Evolutionary conservation across 1,140 invertebrate species (phyloP), one percentile per base, ranked within the genome.

Genomic region (Amyelois transitella): DNA sequence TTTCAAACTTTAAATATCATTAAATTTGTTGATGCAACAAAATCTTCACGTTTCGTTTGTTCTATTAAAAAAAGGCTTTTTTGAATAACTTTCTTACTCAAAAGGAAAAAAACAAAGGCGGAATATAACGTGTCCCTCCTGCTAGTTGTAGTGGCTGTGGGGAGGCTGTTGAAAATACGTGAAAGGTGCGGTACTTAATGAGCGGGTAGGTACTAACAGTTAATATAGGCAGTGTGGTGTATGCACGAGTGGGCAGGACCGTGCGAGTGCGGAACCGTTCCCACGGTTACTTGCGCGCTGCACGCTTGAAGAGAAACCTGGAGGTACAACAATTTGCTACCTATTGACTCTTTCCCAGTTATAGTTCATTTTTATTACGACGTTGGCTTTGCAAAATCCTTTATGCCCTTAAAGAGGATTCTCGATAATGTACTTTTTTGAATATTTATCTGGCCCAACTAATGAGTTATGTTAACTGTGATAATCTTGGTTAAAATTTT

Each of bases 271-370:
- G 62, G 64, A 68, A 72, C 66, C 66, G 70, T 83, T 86, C 82
- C 81, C 82, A 86, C 82, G 82, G 72, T 75, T 69, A 76, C 77
- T 71, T 73, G 61, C 72, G 59, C 56, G 60, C 55, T 66, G 32
- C 32, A 57, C 71, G 66, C 69, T 65, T 66, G 63, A 64, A 52
- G 53, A 69, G 58, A n/a, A n/a, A 19, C 64, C 66, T 64, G 67
- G 60, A 76, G 61, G 79, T 71, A 72, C 75, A 77, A 77, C 77
- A 73, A 85, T 81, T 76, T 76, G 66, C 77, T 65, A 65, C 64
- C 66, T 70, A 80, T 74, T 78, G 70, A 75, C 66, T 73, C 66
- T 70, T 72, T 64, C 65, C 62, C 60, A 64, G 64, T 59, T 68
- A 71, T 77, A 80, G 74, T 77, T 79, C 71, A n/a, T n/a, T 54